Conservation (phyloP, 1,140 invertebrate genomes). For the Penaeus vannamei region DNA sequence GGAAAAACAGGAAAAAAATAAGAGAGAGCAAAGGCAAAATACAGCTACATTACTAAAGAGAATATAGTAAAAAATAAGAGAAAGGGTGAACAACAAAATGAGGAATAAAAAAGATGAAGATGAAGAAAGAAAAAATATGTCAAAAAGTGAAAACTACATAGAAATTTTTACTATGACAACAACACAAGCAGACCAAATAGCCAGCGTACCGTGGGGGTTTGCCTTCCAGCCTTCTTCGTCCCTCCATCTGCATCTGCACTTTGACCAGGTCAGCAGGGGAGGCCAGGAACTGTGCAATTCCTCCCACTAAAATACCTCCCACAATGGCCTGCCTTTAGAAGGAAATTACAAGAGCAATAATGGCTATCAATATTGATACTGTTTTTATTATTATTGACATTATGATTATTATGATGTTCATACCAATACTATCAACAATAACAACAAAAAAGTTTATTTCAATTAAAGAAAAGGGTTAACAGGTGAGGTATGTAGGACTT, state of each 20-base stretch:
- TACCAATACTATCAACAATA: constrained; percentile 34
- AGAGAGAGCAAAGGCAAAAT: too few relatives aligned
- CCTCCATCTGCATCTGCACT: constrained; percentile 95
- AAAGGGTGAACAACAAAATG: too few relatives aligned
- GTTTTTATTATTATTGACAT: constrained; percentile 14
- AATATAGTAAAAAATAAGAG: too few relatives aligned
- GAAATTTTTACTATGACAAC: background rate
- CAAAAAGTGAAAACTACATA: background rate
- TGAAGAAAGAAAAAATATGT: too few relatives aligned
- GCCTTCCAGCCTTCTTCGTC: constrained; percentile 83
- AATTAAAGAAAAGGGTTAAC: too few relatives aligned
- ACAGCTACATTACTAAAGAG: too few relatives aligned
- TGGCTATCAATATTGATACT: constrained; percentile 12
- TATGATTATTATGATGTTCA: background rate
- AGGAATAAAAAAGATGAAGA: too few relatives aligned
- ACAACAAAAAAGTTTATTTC: too few relatives aligned
- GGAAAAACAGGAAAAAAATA: too few relatives aligned
- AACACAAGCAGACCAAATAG: background rate
- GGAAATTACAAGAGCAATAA: constrained; percentile 38
- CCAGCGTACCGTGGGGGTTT: constrained; percentile 78
- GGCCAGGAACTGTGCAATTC: constrained; percentile 88
- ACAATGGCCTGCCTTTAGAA: constrained; percentile 78
- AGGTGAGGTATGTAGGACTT: too few relatives aligned
- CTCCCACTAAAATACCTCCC: constrained; percentile 86
- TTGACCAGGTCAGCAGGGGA: constrained; percentile 93